A percentile compares a stretch with the other conserved stretches of the same genome.
Conservation (phyloP, 2,113 vertebrate genomes). For the Phaetusa simplex region DNA sequence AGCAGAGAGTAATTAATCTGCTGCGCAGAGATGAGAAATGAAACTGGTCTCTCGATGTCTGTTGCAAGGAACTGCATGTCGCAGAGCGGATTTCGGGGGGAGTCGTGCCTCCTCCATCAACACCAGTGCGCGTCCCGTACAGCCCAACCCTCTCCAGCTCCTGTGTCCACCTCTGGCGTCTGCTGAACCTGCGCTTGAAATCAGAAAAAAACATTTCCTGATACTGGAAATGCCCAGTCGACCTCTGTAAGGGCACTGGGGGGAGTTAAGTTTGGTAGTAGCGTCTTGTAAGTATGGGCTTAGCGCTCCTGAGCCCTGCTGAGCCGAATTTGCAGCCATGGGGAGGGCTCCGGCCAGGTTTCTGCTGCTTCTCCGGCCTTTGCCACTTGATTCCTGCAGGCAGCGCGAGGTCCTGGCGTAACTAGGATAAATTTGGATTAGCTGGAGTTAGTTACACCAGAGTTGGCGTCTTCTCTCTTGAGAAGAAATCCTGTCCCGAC, state of each 20-base stretch:
- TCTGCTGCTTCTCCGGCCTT: no score
- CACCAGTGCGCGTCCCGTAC: fast-evolving
- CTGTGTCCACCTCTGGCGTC: background rate
- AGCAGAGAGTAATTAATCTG: background rate
- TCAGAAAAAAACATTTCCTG: background rate
- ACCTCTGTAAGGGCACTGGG: background rate
- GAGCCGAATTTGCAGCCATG: fast-evolving
- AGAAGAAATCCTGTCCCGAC: background rate
- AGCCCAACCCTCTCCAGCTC: background rate
- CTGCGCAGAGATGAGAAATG: background rate
- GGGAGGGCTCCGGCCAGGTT: background rate
- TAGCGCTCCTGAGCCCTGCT: fast-evolving
- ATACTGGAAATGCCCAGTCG: fast-evolving
- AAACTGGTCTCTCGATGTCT: background rate
- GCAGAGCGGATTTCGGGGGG: background rate
- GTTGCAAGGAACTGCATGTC: background rate
- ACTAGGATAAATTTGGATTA: background rate
- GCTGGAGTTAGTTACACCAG: fast-evolving
- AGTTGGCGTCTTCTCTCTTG: background rate
- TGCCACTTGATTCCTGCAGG: background rate
- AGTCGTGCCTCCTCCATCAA: background rate
- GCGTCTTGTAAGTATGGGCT: fast-evolving
- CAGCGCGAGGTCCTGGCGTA: fast-evolving
- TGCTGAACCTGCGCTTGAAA: background rate
- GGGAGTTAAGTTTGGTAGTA: background rate